A percentile compares a stretch with the other conserved stretches of the same genome.
Conservation (phyloP, 1,140 invertebrate species). For the Drosophila sp. region DNA sequence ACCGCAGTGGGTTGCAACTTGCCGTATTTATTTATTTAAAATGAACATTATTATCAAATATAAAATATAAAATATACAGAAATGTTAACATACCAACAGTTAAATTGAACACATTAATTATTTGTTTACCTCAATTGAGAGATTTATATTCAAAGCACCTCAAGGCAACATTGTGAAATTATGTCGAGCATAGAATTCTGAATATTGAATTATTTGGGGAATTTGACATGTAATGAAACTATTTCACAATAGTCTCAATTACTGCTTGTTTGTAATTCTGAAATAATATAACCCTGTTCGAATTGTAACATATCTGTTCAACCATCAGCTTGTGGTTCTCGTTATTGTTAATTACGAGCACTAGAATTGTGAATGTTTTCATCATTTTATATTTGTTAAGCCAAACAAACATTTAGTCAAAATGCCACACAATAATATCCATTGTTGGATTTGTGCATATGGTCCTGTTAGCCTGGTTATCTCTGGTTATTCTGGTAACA, state of each 20-base stretch:
- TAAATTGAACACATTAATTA: background rate
- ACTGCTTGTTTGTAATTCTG: background rate
- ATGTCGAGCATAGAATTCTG: conserved; percentile 4
- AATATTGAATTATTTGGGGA: conserved; percentile 1
- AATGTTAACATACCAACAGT: too few species aligned
- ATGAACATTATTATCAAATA: too few species aligned
- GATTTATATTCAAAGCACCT: background rate
- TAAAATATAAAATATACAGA: too few species aligned
- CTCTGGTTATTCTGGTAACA: conserved; percentile 17
- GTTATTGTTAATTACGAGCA: conserved; percentile 21
- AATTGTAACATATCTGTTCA: background rate
- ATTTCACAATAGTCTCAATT: conserved; percentile 2
- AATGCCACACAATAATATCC: conserved; percentile 6
- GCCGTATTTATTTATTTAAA: too few species aligned
- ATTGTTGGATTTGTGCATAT: conserved; percentile 1
- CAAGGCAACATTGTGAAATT: background rate
- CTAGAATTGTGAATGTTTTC: background rate
- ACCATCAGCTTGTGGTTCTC: conserved; percentile 8
- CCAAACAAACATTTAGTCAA: conserved; percentile 9
- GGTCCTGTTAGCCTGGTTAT: conserved; percentile 1
- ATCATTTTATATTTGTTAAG: background rate
- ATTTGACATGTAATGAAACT: conserved; percentile 20
- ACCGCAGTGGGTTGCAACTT: too few species aligned
- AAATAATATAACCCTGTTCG: conserved; percentile 12
- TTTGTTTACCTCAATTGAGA: background rate